phyloP scores from a whole-genome alignment of 30 jellyfish, hydroid and myxozoan species.

The Catostylus mosaicus region DNA sequence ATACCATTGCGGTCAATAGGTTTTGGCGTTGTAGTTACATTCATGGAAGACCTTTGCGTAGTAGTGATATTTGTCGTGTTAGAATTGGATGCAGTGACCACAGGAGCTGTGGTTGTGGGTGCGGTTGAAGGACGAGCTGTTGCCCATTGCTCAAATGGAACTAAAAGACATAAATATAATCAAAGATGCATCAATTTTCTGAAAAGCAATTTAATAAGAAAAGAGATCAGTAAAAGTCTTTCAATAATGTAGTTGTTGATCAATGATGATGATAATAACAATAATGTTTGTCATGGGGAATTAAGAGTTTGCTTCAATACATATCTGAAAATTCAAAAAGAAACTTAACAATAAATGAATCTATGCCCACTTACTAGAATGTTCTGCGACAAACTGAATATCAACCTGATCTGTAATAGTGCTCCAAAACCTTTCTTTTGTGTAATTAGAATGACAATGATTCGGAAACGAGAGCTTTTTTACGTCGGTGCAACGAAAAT shows the following conservation, averaged over 20 bases:
- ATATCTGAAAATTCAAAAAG: neutral
- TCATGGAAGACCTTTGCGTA: constrained; percentile 20
- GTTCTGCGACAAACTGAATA: constrained; percentile 41
- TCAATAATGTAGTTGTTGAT: too few species aligned
- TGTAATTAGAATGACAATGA: constrained; percentile 75
- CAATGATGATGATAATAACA: too few species aligned
- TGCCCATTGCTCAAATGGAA: constrained; percentile 85
- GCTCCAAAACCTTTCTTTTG: constrained; percentile 53
- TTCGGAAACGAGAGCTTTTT: constrained; percentile 82
- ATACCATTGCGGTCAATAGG: constrained; percentile 48
- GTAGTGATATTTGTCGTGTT: constrained; percentile 32
- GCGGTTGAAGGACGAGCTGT: constrained; percentile 76
- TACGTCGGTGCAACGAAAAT: constrained; percentile 91
- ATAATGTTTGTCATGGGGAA: too few species aligned
- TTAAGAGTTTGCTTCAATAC: too few species aligned
- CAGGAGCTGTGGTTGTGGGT: constrained; percentile 61
- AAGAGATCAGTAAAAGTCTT: too few species aligned
- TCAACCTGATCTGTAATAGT: constrained; percentile 70
- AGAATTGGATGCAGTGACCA: neutral
- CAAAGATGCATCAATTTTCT: too few species aligned
- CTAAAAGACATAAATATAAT: too few species aligned
- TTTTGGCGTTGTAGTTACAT: constrained; percentile 24
- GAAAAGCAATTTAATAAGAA: too few species aligned
- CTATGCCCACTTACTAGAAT: constrained; percentile 24
- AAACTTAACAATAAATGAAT: neutral